Evolutionary conservation across 2,888 invertebrate genomes (phyloP).

Genomic region (Tetragnatha montana): DNA sequence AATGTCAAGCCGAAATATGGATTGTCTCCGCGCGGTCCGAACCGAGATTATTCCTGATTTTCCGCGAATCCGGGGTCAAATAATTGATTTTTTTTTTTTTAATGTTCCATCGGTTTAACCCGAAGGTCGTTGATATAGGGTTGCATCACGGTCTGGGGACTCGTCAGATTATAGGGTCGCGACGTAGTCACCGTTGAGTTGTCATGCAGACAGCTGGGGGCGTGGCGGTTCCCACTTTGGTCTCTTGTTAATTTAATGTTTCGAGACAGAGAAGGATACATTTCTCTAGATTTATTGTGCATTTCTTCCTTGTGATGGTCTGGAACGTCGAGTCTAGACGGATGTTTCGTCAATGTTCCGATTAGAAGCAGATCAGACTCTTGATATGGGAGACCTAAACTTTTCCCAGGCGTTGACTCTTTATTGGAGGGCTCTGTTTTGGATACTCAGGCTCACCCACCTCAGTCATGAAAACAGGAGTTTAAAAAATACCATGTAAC

Average conservation of each 20-base stretch:
- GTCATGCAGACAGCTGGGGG: background rate
- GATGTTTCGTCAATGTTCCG: background rate
- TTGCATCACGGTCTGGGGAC: background rate
- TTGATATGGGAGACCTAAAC: no score
- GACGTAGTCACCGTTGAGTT: background rate
- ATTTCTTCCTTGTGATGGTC: background rate
- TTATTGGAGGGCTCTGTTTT: no score
- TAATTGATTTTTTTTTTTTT: conserved; percentile 25
- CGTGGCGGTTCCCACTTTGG: background rate
- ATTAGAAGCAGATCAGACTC: no score
- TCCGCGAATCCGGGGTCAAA: conserved; percentile 17
- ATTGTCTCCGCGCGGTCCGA: conserved; percentile 51
- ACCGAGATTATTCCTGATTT: background rate
- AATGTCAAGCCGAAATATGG: conserved; percentile 63
- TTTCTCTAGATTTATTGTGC: background rate
- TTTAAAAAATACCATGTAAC: no score
- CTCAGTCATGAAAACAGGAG: no score
- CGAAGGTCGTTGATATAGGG: conserved; percentile 7
- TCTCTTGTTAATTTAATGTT: background rate
- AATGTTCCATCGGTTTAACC: background rate
- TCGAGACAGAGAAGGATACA: background rate
- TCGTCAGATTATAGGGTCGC: background rate
- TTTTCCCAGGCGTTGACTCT: no score
- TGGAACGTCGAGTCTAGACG: background rate
- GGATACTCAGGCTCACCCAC: no score